Conservation (phyloP, 1,140 invertebrate species). For the Aphis gossypii region DNA sequence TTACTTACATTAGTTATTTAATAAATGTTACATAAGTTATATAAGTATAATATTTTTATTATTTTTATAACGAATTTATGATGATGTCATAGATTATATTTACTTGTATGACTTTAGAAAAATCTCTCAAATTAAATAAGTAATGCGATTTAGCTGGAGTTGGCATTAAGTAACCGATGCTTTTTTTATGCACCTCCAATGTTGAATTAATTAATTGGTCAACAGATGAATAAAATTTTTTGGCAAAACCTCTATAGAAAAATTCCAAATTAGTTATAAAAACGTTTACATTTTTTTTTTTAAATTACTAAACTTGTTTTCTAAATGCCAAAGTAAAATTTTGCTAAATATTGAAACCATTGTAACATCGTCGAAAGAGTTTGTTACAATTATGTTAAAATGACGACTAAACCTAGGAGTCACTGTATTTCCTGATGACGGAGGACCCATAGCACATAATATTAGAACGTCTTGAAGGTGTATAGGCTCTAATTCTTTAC, state of each 20-base stretch:
- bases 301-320: constrained; percentile 73
- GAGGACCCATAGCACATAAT: constrained; percentile 58
- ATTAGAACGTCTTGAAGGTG: constrained; percentile 88
- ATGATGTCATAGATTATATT: neutral
- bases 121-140: constrained; percentile 93
- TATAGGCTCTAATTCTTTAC: constrained; percentile 83
- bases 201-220: constrained; percentile 88
- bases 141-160: constrained; percentile 93
- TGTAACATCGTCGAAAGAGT: constrained; percentile 87
- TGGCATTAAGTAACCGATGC: constrained; percentile 82
- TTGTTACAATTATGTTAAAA: constrained; percentile 87
- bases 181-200: constrained; percentile 85
- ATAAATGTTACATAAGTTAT: neutral
- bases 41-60: neutral
- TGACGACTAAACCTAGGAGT: constrained; percentile 83
- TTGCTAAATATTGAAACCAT: constrained; percentile 87
- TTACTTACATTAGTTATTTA: neutral
- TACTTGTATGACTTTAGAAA: constrained; percentile 89
- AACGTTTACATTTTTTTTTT: neutral
- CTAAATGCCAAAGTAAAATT: constrained; percentile 94
- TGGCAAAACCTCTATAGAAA: constrained; percentile 82
- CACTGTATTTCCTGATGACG: constrained; percentile 69
- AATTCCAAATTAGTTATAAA: neutral
- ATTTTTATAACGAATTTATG: neutral
- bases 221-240: constrained; percentile 92